Evolutionary conservation across 2,888 invertebrate genomes (phyloP), one percentile per base, ranked within the genome.

Genomic region (Drosophila algonquin): DNA sequence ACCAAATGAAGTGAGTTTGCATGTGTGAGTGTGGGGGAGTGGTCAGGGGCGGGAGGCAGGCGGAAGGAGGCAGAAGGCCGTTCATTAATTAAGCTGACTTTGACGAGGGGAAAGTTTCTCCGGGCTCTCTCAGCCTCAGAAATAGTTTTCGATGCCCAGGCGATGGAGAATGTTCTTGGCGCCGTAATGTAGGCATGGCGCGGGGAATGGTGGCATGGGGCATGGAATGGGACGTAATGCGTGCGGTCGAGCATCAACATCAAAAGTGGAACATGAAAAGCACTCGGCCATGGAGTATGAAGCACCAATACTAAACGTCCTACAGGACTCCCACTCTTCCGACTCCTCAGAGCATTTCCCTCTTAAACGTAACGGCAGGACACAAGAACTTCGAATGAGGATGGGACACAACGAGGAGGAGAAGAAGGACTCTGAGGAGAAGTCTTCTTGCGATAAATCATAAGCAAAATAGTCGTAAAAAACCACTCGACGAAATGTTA

Each of bases 31-130:
- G 54, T 40, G 40, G 40, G 7, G 40, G 40, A 40, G 40, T 14
- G 40, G 40, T 3, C 3, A 12, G 35, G 1, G 35, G 14, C 6
- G 6, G 40, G 2, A 6, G 35, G 35, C 40, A 14, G 35, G 30
- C 2, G 30, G 30, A 2, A 32, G 32, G 6, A 40, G 40, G 40
- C 40, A n/a, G 50, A 18, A 53, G 55, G 73, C 60, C 54, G 63
- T 79, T 71, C 78, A 85, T 86, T 87, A 89, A 87, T 88, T 81
- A 88, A 79, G 69, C 83, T 89, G 89, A 90, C 88, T 87, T 90
- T 90, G 90, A 90, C 80, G 80, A 87, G 90, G 90, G 90, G 73
- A 76, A 73, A 80, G 65, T 56, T 68, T 70, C 50, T 16, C 35
- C 21, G 50, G 14, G 46, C 35, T 47, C 59, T 53, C 46, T 58